Evolutionary conservation across 2,113 vertebrate genomes (phyloP).

Genomic region (Cynocephalus volans): DNA sequence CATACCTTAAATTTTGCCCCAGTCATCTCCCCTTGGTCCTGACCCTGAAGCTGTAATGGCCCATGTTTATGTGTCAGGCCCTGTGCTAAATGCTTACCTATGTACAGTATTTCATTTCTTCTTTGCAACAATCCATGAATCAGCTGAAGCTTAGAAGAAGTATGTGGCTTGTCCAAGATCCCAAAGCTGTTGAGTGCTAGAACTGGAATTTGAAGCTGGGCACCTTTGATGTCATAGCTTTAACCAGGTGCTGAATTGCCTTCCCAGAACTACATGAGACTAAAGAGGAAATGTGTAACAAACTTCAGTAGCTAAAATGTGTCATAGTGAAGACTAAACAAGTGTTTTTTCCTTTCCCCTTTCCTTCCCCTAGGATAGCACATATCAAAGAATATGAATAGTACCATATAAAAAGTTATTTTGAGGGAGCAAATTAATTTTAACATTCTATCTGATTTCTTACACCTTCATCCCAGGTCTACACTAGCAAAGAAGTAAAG

Average conservation of each 20-base stretch:
- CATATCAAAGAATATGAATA: background rate
- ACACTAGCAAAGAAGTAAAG: background rate
- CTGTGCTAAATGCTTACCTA: background rate
- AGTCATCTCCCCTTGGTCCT: background rate
- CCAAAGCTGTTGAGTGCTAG: background rate
- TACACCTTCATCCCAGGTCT: background rate
- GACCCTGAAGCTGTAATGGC: background rate
- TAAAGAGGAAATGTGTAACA: background rate
- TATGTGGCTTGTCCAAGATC: background rate
- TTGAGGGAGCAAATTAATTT: constrained; percentile 50
- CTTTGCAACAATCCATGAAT: background rate
- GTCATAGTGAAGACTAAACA: background rate
- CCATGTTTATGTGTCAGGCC: background rate
- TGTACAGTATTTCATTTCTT: background rate
- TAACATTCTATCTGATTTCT: constrained; percentile 21
- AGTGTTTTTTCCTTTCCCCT: background rate
- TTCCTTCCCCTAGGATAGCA: background rate
- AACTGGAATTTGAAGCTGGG: background rate
- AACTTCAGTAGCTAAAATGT: background rate
- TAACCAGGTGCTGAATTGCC: background rate
- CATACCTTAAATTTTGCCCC: background rate
- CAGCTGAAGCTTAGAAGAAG: background rate
- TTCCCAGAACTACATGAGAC: background rate
- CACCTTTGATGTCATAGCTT: background rate
- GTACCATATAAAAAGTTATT: background rate